Evolutionary conservation across 30 jellyfish, hydroid and myxozoan species (phyloP).

Genomic region (Pseudorhiza aurosa): DNA sequence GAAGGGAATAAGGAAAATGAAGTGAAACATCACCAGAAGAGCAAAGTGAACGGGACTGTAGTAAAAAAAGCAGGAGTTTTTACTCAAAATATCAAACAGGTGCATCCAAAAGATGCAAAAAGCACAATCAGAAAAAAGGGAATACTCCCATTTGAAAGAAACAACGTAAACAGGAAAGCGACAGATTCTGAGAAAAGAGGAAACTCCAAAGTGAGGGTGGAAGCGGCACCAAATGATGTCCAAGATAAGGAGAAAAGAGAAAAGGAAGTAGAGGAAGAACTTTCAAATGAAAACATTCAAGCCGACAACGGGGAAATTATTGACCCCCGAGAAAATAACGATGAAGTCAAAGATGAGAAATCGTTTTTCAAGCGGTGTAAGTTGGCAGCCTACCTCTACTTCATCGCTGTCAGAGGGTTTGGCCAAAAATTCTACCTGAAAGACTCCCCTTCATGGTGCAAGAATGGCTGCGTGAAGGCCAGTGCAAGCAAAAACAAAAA

Average conservation of each 20-base stretch:
- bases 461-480: slow-evolving; percentile 14
- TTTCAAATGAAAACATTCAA: no score
- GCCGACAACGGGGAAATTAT: no score
- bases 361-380: slow-evolving; percentile 30
- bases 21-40: not conserved
- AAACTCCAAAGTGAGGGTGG: no score
- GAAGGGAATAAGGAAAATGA: no score
- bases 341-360: not conserved
- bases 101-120: not conserved
- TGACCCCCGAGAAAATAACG: not conserved
- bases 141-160: not conserved
- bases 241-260: not conserved
- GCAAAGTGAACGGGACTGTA: not conserved
- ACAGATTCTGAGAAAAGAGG: no score
- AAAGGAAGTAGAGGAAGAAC: not conserved
- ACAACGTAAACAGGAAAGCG: not conserved
- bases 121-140: not conserved
- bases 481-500: slow-evolving; percentile 6
- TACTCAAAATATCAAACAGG: not conserved
- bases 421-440: slow-evolving; percentile 48
- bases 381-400: slow-evolving; percentile 56
- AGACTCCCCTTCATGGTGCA: slow-evolving; percentile 45
- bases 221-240: no score
- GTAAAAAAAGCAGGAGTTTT: no score
- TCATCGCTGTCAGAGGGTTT: slow-evolving; percentile 57